Evolutionary conservation across 2,113 vertebrate species (phyloP).

Genomic region (Mobula hypostoma): DNA sequence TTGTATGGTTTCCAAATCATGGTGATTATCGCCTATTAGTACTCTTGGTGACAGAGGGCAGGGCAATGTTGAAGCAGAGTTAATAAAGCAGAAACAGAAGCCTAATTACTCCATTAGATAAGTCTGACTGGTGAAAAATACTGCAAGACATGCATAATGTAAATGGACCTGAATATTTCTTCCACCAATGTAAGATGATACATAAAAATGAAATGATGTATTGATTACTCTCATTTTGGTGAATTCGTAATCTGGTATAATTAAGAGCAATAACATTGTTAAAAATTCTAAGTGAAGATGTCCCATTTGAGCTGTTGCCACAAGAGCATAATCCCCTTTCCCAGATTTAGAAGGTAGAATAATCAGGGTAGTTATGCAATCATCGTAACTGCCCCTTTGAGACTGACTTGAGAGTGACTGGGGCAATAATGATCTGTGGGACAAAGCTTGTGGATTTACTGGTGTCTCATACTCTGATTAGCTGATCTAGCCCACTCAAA

Average conservation of each 20-base stretch:
- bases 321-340: neutral
- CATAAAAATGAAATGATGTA: constrained; percentile 45
- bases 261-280: neutral
- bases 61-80: constrained; percentile 57
- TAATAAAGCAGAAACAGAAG: constrained; percentile 68
- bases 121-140: constrained; percentile 53
- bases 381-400: neutral
- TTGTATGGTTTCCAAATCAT: constrained; percentile 61
- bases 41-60: constrained; percentile 63
- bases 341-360: neutral
- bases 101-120: constrained; percentile 60
- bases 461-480: neutral
- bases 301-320: neutral
- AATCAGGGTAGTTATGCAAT: neutral
- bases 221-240: neutral
- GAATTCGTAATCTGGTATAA: neutral
- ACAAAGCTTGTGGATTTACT: neutral
- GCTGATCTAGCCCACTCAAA: neutral
- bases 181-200: constrained; percentile 37
- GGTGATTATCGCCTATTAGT: constrained; percentile 60
- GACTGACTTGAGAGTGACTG: neutral
- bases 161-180: constrained; percentile 46
- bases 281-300: neutral
- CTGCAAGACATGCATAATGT: constrained; percentile 43
- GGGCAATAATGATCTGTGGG: neutral